Conservation (phyloP, 2,888 invertebrate genomes). For the Charanyca ferruginea region DNA sequence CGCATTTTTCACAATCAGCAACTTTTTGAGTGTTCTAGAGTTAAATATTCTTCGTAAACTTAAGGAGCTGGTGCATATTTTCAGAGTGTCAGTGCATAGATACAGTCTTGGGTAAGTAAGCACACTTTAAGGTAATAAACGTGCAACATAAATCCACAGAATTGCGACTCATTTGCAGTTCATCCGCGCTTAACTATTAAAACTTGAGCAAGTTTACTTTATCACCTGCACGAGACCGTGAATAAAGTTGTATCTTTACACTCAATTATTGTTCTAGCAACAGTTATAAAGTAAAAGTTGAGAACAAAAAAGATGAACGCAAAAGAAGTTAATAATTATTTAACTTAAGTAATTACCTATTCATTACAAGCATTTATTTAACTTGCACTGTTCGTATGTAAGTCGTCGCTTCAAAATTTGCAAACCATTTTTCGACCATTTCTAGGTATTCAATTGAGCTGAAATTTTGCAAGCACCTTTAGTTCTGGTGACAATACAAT, state of each 20-base stretch:
- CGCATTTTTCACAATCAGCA: constrained; percentile 33
- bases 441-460: no score
- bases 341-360: no score
- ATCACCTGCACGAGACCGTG: background rate
- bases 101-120: constrained; percentile 35
- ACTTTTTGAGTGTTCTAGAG: constrained; percentile 29
- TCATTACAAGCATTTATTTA: no score
- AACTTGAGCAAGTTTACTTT: constrained; percentile 13
- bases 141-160: constrained; percentile 41
- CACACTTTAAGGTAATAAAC: constrained; percentile 32
- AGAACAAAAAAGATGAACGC: no score
- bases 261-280: background rate
- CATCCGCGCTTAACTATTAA: constrained; percentile 10
- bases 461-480: no score
- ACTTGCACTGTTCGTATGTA: no score
- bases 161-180: constrained; percentile 33
- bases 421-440: no score
- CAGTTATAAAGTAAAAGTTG: no score
- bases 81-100: constrained; percentile 19
- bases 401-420: no score
- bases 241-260: background rate
- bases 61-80: constrained; percentile 39
- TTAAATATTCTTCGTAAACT: constrained; percentile 24
- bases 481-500: no score
- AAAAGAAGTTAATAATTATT: no score